These are phyloP conservation scores for Epistrophella euchroma DNA, from an alignment of 2,888 invertebrate species.

Conservation along the genomic window DNA sequence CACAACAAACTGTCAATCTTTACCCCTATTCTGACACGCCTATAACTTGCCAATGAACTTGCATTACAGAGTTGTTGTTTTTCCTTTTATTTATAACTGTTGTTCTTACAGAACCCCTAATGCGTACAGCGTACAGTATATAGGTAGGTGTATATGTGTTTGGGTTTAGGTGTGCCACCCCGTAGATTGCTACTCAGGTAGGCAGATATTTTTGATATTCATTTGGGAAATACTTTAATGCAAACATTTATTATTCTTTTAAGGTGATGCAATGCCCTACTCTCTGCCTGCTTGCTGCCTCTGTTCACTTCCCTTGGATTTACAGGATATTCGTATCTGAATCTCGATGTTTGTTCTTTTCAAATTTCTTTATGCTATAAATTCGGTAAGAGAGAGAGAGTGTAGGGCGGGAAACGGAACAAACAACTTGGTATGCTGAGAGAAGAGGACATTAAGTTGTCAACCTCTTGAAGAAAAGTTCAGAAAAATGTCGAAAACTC, in stretches of 20 bases:
- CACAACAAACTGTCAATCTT: slow-evolving; percentile 39
- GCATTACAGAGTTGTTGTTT: slow-evolving; percentile 46
- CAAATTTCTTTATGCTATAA: slow-evolving; percentile 42
- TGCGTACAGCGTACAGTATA: not conserved
- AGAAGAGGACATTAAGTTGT: slow-evolving; percentile 66
- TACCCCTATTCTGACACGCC: slow-evolving; percentile 62
- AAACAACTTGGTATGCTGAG: not conserved
- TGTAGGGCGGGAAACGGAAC: slow-evolving; percentile 3
- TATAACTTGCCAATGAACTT: slow-evolving; percentile 74
- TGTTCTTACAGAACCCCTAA: slow-evolving; percentile 47
- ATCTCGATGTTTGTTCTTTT: slow-evolving; percentile 63
- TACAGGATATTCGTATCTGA: slow-evolving; percentile 24
- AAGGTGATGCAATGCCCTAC: slow-evolving; percentile 67
- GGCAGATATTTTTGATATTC: slow-evolving; percentile 66
- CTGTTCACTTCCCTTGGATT: not conserved
- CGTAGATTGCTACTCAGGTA: slow-evolving; percentile 14
- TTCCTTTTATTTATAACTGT: slow-evolving; percentile 7
- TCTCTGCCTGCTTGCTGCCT: not conserved
- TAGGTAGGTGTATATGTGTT: not conserved
- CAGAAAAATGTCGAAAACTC: slow-evolving; percentile 15
- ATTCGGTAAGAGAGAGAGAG: not conserved
- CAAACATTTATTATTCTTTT: slow-evolving; percentile 76
- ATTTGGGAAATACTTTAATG: slow-evolving; percentile 75
- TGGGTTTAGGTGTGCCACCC: slow-evolving; percentile 13
- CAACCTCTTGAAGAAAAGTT: slow-evolving; percentile 60